Percentiles rank a stretch among this genome's conserved stretches.
Evolutionary conservation across 2,113 vertebrate genomes (phyloP).

Genomic region (Lethenteron reissneri): DNA sequence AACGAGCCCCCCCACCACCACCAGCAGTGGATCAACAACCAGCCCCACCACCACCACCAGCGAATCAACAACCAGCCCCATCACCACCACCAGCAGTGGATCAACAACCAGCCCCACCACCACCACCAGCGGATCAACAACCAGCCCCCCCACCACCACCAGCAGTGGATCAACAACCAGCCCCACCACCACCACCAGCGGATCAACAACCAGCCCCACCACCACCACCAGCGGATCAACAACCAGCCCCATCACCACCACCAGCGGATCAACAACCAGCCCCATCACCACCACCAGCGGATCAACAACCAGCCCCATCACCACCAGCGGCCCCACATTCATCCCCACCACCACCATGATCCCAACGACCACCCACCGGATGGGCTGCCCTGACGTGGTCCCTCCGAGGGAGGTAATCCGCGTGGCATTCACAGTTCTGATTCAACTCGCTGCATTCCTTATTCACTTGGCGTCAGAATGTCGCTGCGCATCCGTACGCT

Average conservation of each 20-base stretch:
- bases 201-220: not conserved
- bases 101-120: too few relatives aligned
- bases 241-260: not conserved
- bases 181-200: not conserved
- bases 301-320: not conserved
- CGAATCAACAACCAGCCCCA: too few relatives aligned
- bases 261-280: not conserved
- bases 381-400: not conserved
- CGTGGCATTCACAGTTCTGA: too few relatives aligned
- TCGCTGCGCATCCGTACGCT: too few relatives aligned
- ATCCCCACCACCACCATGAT: not conserved
- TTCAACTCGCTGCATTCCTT: too few relatives aligned
- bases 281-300: not conserved
- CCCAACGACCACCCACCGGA: too few relatives aligned
- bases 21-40: too few relatives aligned
- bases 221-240: not conserved
- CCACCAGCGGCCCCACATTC: not conserved
- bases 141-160: not conserved
- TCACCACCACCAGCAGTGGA: too few relatives aligned
- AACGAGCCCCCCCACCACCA: too few relatives aligned
- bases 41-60: too few relatives aligned
- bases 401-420: not conserved
- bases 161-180: not conserved
- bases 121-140: too few relatives aligned
- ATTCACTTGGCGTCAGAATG: too few relatives aligned